Percentiles rank a stretch among this genome's conserved stretches.
phyloP scores from a whole-genome alignment of 64 coral and sea anemone genomes.

The Pachyseris speciosa region DNA sequence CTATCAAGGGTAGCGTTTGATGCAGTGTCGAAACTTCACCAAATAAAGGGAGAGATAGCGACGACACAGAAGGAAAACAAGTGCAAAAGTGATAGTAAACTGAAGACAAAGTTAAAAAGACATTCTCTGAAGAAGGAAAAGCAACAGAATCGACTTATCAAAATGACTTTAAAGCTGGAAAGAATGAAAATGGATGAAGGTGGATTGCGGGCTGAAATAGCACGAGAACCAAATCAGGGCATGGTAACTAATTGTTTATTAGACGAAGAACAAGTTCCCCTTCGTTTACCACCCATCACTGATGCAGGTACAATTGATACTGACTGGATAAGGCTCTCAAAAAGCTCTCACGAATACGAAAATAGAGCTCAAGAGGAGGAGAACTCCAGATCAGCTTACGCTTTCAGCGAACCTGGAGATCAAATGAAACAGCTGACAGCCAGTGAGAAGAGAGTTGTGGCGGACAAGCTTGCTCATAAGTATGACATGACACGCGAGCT shows the following conservation, averaged over 20 bases:
- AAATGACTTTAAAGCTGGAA: conserved; percentile 63
- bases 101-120: conserved; percentile 56
- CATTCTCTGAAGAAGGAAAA: conserved; percentile 53
- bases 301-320: not conserved
- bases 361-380: not conserved
- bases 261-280: not conserved
- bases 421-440: conserved; percentile 18
- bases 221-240: not conserved
- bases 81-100: conserved; percentile 18
- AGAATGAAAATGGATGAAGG: conserved; percentile 72
- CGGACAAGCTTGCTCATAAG: conserved; percentile 72
- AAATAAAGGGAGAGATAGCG: conserved; percentile 43
- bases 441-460: conserved; percentile 53
- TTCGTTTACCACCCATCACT: conserved; percentile 5
- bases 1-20: conserved; percentile 56
- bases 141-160: conserved; percentile 57
- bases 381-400: not conserved
- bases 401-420: not conserved
- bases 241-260: not conserved
- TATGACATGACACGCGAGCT: no score
- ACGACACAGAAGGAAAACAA: conserved; percentile 47
- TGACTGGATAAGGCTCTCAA: not conserved
- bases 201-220: conserved; percentile 58
- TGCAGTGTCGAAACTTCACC: conserved; percentile 48
- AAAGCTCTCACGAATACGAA: no score